phyloP scores from a whole-genome alignment of 2,888 invertebrate species.

The Torymus auratus region DNA sequence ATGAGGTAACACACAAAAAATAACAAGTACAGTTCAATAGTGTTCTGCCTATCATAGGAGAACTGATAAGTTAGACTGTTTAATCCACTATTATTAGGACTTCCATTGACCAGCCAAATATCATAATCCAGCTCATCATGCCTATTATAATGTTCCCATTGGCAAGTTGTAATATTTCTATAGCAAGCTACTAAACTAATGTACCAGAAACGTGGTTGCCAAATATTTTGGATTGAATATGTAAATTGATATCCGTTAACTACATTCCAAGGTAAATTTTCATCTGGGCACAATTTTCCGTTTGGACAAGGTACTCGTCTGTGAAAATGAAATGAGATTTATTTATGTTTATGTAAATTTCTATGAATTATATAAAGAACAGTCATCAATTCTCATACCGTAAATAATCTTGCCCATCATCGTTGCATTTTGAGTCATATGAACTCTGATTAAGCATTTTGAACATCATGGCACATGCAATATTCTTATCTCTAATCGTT shows the following conservation, averaged over 20 bases:
- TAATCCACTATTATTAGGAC: constrained; percentile 91
- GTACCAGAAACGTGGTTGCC: constrained; percentile 97
- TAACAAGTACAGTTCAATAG: constrained; percentile 91
- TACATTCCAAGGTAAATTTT: constrained; percentile 90
- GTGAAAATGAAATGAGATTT: constrained; percentile 37
- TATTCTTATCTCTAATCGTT: constrained; percentile 81
- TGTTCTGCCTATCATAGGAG: constrained; percentile 96
- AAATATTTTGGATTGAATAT: constrained; percentile 92
- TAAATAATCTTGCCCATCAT: constrained; percentile 86
- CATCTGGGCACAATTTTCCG: constrained; percentile 88
- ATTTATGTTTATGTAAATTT: background rate
- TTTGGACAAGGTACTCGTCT: constrained; percentile 90
- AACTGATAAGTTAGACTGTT: constrained; percentile 96
- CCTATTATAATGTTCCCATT: constrained; percentile 88
- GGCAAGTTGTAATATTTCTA: constrained; percentile 86
- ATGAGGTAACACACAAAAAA: constrained; percentile 92
- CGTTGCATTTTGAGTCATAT: constrained; percentile 90
- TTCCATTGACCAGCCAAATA: constrained; percentile 97
- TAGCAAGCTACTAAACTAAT: constrained; percentile 96
- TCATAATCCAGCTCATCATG: constrained; percentile 86
- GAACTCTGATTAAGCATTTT: constrained; percentile 88
- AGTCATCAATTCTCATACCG: constrained; percentile 66
- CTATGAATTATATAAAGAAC: too few relatives aligned
- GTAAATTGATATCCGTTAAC: constrained; percentile 94
- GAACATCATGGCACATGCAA: constrained; percentile 92